Evolutionary conservation across 2,888 invertebrate species (phyloP), one percentile per base, ranked within the genome.

Genomic region (Anagyrus pseudococci): DNA sequence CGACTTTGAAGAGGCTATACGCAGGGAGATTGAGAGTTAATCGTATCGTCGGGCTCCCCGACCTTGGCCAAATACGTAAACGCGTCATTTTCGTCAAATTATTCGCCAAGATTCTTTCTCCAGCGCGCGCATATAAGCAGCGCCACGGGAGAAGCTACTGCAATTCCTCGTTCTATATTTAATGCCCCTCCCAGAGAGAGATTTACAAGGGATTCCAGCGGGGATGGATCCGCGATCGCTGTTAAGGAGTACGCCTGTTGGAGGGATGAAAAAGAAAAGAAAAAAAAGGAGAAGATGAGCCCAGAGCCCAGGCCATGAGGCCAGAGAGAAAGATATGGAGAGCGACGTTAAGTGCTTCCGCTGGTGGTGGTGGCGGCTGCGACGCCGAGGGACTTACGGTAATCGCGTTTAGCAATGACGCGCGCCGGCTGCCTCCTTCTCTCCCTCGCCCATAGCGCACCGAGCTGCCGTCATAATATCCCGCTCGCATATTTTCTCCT

Each of bases 161-260:
- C 62, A 70, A 77, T 76, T 70, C 70, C 67, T 67, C 70, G 71
- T 67, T 69, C 73, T 73, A n/a, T n/a, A 72, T 73, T 71, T 73
- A 71, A 73, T 73, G 71, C 69, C n/a, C n/a, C n/a, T n/a, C n/a
- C n/a, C n/a, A 71, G 69, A 71, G 44, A 61, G 47, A 60, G 71
- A 74, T 74, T 73, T 72, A 70, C 67, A 71, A 64, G 80, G 76
- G 79, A 78, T 78, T 78, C 79, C 64, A 62, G 58, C 75, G 73
- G 75, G 75, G 75, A 55, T 72, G 78, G 73, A 75, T 64, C 68
- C 57, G 13, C 17, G 13, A n/a, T 3, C 54, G 40, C 29, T 15
- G n/a, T 1, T 2, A 4, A 17, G 20, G 56, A 33, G 23, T n/a
- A 4, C 33, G 33, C 33, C 33, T 6, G 33, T 13, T 8, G 33